Conservation (phyloP, 2,888 invertebrate genomes). For the Agelastica alni region DNA sequence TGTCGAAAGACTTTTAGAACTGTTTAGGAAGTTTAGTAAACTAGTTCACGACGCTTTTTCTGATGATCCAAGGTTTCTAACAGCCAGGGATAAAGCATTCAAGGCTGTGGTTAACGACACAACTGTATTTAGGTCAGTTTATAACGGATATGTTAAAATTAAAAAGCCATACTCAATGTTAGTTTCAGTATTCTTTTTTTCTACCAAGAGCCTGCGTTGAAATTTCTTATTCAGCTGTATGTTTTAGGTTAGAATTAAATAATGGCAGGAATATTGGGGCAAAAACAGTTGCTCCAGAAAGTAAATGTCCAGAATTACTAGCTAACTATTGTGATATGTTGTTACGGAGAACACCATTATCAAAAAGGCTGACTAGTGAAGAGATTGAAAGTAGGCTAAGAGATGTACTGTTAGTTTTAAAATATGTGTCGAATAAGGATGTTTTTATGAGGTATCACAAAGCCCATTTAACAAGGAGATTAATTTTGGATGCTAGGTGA, state of each 20-base stretch:
- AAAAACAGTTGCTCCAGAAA: conserved; percentile 83
- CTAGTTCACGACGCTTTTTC: conserved; percentile 93
- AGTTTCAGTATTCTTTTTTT: too few species aligned
- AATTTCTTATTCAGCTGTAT: too few species aligned
- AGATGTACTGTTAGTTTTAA: conserved; percentile 94
- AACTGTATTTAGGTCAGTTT: conserved; percentile 70
- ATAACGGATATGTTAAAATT: too few species aligned
- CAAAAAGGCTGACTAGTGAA: conserved; percentile 94
- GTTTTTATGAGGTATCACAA: conserved; percentile 99
- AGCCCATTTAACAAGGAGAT: conserved; percentile 91
- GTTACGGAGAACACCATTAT: conserved; percentile 91
- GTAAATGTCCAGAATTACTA: conserved; percentile 96
- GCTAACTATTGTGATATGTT: conserved; percentile 99
- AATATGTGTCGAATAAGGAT: conserved; percentile 99
- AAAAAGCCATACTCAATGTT: too few species aligned
- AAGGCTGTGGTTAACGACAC: conserved; percentile 96
- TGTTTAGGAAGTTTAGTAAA: conserved; percentile 90
- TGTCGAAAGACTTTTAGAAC: conserved; percentile 89
- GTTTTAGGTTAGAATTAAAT: conserved; percentile 63
- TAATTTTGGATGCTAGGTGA: conserved; percentile 86
- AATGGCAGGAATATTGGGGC: conserved; percentile 66
- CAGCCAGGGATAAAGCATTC: conserved; percentile 97
- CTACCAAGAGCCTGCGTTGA: too few species aligned
- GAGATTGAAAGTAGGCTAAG: conserved; percentile 90
- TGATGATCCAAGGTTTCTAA: conserved; percentile 96